Evolutionary conservation across 2,888 invertebrate genomes (phyloP).

Genomic region (Alloplasta piceator): DNA sequence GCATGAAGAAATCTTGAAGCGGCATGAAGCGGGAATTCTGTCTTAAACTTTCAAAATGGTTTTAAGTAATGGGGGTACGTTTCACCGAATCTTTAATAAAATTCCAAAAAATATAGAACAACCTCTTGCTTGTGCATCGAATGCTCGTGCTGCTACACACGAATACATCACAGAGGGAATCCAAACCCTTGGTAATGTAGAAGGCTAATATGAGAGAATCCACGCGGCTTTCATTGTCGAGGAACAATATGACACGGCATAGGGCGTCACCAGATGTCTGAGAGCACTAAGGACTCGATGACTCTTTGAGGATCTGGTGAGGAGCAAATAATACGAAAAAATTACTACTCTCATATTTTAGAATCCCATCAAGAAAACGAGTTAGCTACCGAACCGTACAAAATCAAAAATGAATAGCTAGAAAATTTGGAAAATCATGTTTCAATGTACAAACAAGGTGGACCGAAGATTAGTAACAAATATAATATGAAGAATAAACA

Average conservation of each 20-base stretch:
- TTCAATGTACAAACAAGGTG: too few species aligned
- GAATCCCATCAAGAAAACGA: too few species aligned
- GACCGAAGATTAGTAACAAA: too few species aligned
- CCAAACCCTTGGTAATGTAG: conserved; percentile 71
- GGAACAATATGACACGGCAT: conserved; percentile 58
- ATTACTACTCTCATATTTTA: background rate
- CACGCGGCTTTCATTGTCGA: conserved; percentile 73
- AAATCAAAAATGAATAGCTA: too few species aligned
- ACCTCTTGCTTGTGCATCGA: background rate
- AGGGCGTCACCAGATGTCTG: conserved; percentile 61
- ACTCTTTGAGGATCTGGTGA: conserved; percentile 1
- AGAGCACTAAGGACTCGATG: conserved; percentile 6
- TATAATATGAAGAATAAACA: too few species aligned
- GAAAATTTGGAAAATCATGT: too few species aligned
- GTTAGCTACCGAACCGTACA: too few species aligned
- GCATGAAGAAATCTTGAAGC: too few species aligned
- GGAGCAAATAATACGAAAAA: background rate
- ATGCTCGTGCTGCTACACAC: background rate
- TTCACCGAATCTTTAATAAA: background rate
- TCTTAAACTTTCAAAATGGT: too few species aligned
- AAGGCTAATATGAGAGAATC: conserved; percentile 73
- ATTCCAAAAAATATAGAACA: too few species aligned
- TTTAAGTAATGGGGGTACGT: background rate
- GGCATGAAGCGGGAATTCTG: too few species aligned
- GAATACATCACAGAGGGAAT: background rate